Percentiles rank a stretch among this genome's conserved stretches.
phyloP scores from a whole-genome alignment of 1,140 invertebrate genomes.

The Gerris buenoi region DNA sequence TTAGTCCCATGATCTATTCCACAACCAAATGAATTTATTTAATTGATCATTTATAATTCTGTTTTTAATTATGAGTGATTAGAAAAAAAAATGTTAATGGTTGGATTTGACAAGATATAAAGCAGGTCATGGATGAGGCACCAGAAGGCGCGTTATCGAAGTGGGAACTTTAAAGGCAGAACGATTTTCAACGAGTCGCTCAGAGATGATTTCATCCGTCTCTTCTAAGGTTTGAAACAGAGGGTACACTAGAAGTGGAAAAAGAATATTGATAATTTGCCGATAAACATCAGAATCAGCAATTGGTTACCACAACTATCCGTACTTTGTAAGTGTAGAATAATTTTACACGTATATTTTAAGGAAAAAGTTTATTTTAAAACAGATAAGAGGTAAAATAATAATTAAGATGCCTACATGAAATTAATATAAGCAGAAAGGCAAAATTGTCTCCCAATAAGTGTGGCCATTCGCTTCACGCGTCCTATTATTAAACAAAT shows the following conservation, averaged over 20 bases:
- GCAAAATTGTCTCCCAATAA: no score
- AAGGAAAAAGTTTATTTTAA: constrained; percentile 5
- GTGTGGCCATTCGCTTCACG: no score
- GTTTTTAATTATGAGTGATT: no score
- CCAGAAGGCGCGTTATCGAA: constrained; percentile 25
- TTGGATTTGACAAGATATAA: not conserved
- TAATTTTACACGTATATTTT: not conserved
- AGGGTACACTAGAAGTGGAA: constrained; percentile 41
- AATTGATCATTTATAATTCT: no score
- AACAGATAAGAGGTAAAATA: no score
- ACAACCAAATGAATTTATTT: no score
- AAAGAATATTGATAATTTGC: constrained; percentile 28
- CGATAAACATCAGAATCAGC: constrained; percentile 21
- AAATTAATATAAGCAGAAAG: no score
- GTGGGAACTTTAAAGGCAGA: constrained; percentile 19
- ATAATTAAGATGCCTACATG: no score
- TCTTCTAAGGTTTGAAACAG: constrained; percentile 27
- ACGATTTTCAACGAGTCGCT: constrained; percentile 16
- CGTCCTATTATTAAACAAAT: no score
- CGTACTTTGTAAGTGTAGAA: constrained; percentile 37
- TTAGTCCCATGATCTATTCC: no score
- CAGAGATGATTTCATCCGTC: constrained; percentile 21
- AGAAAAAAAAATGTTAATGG: no score
- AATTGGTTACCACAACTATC: constrained; percentile 45
- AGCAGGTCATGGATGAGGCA: constrained; percentile 13